Evolutionary conservation across 2,888 invertebrate genomes (phyloP).

Genomic region (Sarcophaga variegata): DNA sequence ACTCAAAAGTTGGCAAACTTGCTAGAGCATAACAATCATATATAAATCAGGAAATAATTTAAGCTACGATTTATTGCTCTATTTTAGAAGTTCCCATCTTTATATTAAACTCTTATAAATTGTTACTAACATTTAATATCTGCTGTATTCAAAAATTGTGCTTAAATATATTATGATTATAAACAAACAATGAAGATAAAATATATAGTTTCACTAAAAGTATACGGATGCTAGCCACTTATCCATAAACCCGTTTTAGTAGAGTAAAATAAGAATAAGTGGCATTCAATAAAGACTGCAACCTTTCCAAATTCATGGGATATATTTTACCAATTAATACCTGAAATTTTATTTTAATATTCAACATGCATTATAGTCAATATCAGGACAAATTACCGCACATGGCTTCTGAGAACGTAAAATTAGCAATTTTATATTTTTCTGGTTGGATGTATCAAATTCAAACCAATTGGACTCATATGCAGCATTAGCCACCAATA

Average conservation of each 20-base stretch:
- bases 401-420: conserved; percentile 75
- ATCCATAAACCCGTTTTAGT: conserved; percentile 76
- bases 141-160: too few relatives aligned
- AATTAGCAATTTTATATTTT: conserved; percentile 74
- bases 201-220: neutral
- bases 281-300: conserved; percentile 76
- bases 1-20: too few relatives aligned
- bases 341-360: conserved; percentile 62
- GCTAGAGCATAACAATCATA: too few relatives aligned
- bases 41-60: too few relatives aligned
- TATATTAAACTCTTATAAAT: too few relatives aligned
- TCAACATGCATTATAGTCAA: neutral
- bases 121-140: too few relatives aligned
- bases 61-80: too few relatives aligned
- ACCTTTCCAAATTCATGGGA: conserved; percentile 76
- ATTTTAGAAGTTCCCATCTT: too few relatives aligned
- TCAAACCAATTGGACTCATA: conserved; percentile 77
- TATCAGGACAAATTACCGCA: conserved; percentile 68
- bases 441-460: conserved; percentile 74
- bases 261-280: conserved; percentile 78
- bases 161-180: too few relatives aligned
- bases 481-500: conserved; percentile 74
- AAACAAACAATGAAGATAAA: too few relatives aligned
- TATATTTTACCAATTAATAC: conserved; percentile 76
- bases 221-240: conserved; percentile 21